These are phyloP conservation scores for Drosophila mimetica DNA, from an alignment of 2,888 invertebrate genomes.

Conservation along the genomic window DNA sequence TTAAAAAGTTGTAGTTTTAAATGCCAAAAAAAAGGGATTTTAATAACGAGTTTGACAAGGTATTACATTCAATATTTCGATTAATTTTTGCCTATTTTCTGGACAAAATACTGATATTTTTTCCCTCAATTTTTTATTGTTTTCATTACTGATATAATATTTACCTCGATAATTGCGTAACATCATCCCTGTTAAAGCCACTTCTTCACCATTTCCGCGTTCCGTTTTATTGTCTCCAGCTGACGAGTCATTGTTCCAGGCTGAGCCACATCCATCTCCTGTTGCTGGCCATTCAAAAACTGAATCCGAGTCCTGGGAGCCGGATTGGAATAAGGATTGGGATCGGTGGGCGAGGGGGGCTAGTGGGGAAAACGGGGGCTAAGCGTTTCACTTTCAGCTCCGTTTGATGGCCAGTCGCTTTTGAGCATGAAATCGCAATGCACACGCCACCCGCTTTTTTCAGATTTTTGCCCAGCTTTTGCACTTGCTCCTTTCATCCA, in stretches of 20 bases:
- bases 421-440: slow-evolving; percentile 59
- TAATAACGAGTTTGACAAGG: no score
- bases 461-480: slow-evolving; percentile 7
- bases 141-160: background rate
- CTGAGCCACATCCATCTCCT: slow-evolving; percentile 14
- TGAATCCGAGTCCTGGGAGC: slow-evolving; percentile 26
- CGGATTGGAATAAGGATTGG: background rate
- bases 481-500: slow-evolving; percentile 29
- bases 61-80: no score
- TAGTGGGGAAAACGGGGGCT: slow-evolving; percentile 12
- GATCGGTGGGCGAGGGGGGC: background rate
- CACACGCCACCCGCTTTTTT: slow-evolving; percentile 10
- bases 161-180: background rate
- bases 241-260: slow-evolving; percentile 5
- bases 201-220: background rate
- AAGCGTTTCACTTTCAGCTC: slow-evolving; percentile 74
- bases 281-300: slow-evolving; percentile 24
- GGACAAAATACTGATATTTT: no score
- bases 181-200: background rate
- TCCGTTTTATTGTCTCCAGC: background rate
- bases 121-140: no score
- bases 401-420: slow-evolving; percentile 65
- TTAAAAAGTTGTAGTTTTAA: no score
- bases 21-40: no score
- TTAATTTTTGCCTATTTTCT: no score